Base-by-base conservation (phyloP, 2,797 vertebrate genomes). In the Synaphobranchus kaupii region DNA sequence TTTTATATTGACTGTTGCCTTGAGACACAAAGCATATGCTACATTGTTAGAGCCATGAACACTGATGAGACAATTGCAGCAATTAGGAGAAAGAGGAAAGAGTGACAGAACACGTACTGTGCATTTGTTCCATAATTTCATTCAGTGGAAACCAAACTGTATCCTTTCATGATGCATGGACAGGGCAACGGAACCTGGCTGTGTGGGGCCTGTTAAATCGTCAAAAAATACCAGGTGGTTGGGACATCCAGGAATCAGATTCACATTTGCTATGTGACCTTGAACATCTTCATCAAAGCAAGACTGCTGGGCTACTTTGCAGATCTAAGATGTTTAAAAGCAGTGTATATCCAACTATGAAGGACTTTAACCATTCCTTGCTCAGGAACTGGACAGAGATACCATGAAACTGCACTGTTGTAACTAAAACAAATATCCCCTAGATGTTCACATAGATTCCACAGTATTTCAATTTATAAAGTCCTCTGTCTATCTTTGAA, bases 401-500 rank as follows among this genome's bases (percentile, higher is more conserved):
- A 71, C 28, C 28, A 28, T 31, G 68, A 3, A 8, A 34, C 12
- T 71, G 2, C 28, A 68, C 12, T 71, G 68, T 15, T 31, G 28
- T 34, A 71, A 71, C 68, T 71, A 28, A 34, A 34, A 34, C 8
- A 54, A 58, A 58, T 66, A 71, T 4, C 28, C 31, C 28, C 2
- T 71, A 28, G 68, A 31, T 71, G 68, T 71, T 71, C n/a, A 71
- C 66, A 71, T 13, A 71, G 68, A 71, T 71, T 71, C 68, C 68
- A 66, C 25, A 31, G 68, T 71, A 10, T 25, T n/a, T 68, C 63
- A 68, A 68, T 68, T 68, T 25, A 9, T n/a, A 8, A 15, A 31
- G 12, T 8, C 28, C n/a, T 34, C 68, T 71, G 28, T 15, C 56
- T 71, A 71, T 7, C 28, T 31, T 34, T 71, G n/a, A 31, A 34